Evolutionary conservation across 1,140 invertebrate species (phyloP).

Genomic region (Apis dorsata): DNA sequence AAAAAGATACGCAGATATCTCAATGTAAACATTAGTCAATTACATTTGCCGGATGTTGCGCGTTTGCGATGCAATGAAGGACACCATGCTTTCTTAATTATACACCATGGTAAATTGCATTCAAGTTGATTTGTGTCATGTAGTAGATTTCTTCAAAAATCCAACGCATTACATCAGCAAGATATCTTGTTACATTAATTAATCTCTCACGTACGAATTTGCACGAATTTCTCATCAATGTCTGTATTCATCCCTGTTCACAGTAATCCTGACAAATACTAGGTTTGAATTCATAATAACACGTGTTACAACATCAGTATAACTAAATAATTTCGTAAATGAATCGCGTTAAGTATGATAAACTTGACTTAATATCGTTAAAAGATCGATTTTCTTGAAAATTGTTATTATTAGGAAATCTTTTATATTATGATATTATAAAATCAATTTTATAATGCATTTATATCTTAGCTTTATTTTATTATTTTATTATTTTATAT

Average conservation of each 20-base stretch:
- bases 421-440: too few species aligned
- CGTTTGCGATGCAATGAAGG: conserved; percentile 4
- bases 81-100: neutral
- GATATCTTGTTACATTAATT: conserved; percentile 1
- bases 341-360: neutral
- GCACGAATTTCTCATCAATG: neutral
- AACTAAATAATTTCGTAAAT: conserved; percentile 11
- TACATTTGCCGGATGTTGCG: neutral
- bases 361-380: neutral
- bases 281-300: neutral
- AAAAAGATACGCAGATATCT: neutral
- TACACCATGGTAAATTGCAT: neutral
- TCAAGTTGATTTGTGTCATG: neutral
- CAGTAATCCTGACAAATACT: neutral
- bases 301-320: neutral
- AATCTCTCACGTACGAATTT: neutral
- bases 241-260: neutral
- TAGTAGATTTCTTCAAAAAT: neutral
- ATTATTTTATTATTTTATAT: too few species aligned
- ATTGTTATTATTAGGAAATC: neutral
- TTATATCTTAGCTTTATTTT: too few species aligned
- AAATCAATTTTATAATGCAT: too few species aligned
- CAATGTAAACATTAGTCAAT: conserved; percentile 5
- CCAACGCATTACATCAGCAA: too few species aligned
- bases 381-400: neutral